phyloP scores from a whole-genome alignment of 2,888 invertebrate species.

The Cryptosula pallasiana region DNA sequence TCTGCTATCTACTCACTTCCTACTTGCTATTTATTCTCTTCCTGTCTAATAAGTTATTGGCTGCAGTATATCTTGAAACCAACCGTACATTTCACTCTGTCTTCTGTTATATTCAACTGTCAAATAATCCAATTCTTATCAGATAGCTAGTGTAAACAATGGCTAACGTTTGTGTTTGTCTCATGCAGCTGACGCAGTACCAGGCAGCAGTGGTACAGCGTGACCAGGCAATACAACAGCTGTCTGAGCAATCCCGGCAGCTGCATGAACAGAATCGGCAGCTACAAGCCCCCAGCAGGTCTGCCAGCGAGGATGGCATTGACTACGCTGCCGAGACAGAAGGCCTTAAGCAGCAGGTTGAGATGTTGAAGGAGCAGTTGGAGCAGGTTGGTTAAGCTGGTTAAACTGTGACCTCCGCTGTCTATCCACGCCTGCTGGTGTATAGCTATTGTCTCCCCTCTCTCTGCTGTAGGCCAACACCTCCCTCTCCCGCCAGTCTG shows the following conservation, averaged over 20 bases:
- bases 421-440: too few species aligned
- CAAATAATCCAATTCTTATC: too few species aligned
- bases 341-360: not conserved
- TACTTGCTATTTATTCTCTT: too few species aligned
- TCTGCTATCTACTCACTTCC: too few species aligned
- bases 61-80: too few species aligned
- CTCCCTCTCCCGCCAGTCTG: not conserved
- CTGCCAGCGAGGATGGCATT: constrained; percentile 5
- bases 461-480: not conserved
- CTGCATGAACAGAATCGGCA: constrained; percentile 17
- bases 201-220: constrained; percentile 10
- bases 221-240: constrained; percentile 18
- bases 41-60: too few species aligned
- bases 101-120: too few species aligned
- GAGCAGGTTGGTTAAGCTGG: constrained; percentile 6
- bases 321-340: constrained; percentile 21
- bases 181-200: not conserved
- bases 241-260: not conserved
- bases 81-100: too few species aligned
- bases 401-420: too few species aligned
- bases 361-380: constrained; percentile 2
- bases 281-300: constrained; percentile 4
- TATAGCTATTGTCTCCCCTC: too few species aligned
- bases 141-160: too few species aligned
- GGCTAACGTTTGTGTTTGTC: too few species aligned